Percentiles rank a stretch among this genome's conserved stretches.
Conservation (phyloP, 2,113 vertebrate species). For the Eurystomus gularis region DNA sequence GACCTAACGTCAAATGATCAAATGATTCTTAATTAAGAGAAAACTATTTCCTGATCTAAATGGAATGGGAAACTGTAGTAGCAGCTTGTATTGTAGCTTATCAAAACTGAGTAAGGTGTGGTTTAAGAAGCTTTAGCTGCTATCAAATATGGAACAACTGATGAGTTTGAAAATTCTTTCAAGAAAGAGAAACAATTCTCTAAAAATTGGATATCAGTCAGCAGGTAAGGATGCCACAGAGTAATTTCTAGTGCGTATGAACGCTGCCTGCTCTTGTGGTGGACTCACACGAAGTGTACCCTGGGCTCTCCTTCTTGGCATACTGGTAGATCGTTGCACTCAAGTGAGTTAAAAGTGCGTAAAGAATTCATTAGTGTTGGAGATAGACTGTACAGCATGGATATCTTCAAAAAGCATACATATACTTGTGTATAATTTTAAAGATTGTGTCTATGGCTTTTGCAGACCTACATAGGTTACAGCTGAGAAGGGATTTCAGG, state of each 20-base stretch:
- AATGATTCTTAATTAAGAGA: not conserved
- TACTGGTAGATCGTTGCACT: not conserved
- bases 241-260: not conserved
- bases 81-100: not conserved
- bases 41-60: not conserved
- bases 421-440: not conserved
- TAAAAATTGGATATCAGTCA: not conserved
- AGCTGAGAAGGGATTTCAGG: not conserved
- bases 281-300: not conserved
- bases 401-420: not conserved
- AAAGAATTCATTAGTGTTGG: not conserved
- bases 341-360: not conserved
- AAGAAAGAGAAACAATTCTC: not conserved
- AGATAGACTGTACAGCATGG: not conserved
- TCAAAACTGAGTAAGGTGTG: not conserved
- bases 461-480: not conserved
- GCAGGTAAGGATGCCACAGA: not conserved
- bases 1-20: not conserved
- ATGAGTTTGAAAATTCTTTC: not conserved
- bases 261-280: not conserved
- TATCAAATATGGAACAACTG: not conserved
- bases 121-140: not conserved
- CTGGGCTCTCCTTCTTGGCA: not conserved
- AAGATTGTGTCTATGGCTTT: not conserved
- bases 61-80: not conserved